phyloP scores from a whole-genome alignment of 2,797 vertebrate species.

The Gallinago solitaria region DNA sequence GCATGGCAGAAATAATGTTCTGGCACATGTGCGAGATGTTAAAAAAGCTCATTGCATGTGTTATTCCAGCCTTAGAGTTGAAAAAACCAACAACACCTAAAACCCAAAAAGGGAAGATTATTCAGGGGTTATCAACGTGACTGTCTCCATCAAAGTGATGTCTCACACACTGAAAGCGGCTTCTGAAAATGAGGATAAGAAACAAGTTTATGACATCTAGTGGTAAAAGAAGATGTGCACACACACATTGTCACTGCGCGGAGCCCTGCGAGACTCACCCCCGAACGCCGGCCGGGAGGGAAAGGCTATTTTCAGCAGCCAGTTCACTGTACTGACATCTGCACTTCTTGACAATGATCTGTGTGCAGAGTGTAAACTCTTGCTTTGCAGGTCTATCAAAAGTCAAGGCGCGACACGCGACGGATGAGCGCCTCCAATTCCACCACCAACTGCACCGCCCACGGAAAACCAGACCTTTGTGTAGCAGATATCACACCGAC shows the following conservation, averaged over 20 bases:
- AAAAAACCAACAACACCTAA: neutral
- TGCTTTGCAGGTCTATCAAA: neutral
- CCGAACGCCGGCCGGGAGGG: neutral
- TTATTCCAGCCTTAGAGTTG: neutral
- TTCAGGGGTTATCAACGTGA: neutral
- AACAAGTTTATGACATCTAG: constrained; percentile 26
- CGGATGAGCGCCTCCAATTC: neutral
- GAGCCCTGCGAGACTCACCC: neutral
- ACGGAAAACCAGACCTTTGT: neutral
- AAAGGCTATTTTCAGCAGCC: neutral
- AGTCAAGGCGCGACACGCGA: neutral
- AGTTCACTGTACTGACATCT: neutral
- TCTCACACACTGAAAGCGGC: neutral
- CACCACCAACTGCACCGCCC: neutral
- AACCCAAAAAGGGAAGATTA: neutral
- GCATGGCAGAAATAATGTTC: neutral
- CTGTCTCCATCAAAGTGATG: neutral
- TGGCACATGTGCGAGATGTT: neutral
- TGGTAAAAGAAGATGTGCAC: neutral
- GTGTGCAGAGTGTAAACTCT: neutral
- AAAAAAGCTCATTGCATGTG: neutral
- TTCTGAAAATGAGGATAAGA: neutral
- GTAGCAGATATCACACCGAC: neutral
- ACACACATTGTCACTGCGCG: neutral
- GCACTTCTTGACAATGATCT: neutral